phyloP scores from a whole-genome alignment of 2,113 vertebrate species.

The Hypomesus transpacificus region DNA sequence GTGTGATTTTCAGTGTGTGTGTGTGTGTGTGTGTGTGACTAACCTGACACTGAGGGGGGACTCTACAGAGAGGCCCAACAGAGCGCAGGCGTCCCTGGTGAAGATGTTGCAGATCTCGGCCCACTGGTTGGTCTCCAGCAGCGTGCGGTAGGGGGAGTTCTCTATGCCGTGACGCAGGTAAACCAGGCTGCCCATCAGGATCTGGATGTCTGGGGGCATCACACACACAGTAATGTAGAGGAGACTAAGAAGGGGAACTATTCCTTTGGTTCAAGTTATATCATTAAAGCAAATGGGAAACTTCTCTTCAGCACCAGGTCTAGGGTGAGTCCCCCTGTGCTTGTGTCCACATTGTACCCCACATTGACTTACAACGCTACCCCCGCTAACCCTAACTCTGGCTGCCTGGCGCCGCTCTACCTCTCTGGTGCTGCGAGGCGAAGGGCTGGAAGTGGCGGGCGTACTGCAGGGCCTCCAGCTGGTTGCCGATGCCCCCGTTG shows the following conservation, averaged over 20 bases:
- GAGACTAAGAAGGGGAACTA: neutral
- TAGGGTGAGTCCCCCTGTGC: neutral
- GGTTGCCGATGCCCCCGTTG: constrained; percentile 78
- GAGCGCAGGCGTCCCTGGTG: constrained; percentile 82
- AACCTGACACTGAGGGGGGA: constrained; percentile 91
- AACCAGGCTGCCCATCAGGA: constrained; percentile 90
- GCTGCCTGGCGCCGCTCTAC: constrained; percentile 44
- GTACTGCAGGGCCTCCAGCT: constrained; percentile 84
- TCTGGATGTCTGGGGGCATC: constrained; percentile 80
- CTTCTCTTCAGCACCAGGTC: too few relatives aligned
- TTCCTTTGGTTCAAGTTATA: too few relatives aligned
- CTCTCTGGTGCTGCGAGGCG: constrained; percentile 83
- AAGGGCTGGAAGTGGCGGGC: constrained; percentile 88
- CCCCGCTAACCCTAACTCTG: neutral
- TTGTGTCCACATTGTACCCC: too few relatives aligned
- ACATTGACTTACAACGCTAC: neutral
- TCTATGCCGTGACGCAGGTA: constrained; percentile 86
- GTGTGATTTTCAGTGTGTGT: neutral
- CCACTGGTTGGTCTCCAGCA: constrained; percentile 86
- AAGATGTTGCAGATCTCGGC: constrained; percentile 88
- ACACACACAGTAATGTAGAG: neutral
- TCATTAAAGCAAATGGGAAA: too few relatives aligned
- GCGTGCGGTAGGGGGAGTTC: constrained; percentile 83
- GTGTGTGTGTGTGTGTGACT: constrained; percentile 12
- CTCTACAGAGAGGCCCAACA: constrained; percentile 87